Evolutionary conservation across 2,113 vertebrate species (phyloP).

Genomic region (Isurus oxyrinchus): DNA sequence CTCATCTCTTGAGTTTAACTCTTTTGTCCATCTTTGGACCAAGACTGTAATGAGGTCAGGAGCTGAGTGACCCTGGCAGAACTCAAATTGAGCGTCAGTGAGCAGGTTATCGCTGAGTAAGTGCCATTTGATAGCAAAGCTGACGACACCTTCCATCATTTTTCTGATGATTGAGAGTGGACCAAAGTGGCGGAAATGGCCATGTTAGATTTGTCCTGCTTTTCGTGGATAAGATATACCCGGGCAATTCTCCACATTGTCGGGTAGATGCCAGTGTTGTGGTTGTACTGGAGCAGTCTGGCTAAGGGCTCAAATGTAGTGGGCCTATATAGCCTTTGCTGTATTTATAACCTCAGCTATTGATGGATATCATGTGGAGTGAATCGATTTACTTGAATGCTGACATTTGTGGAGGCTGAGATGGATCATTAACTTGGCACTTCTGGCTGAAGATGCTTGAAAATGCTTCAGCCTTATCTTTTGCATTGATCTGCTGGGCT

Average conservation of each 20-base stretch:
- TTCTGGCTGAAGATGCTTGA: not conserved
- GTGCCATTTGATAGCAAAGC: not conserved
- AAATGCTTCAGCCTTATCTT: not conserved
- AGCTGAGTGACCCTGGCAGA: not conserved
- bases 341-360: no score
- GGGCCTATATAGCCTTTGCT: no score
- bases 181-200: not conserved
- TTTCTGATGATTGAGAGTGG: not conserved
- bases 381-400: no score
- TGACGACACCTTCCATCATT: not conserved
- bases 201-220: not conserved
- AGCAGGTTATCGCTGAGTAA: not conserved
- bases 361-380: no score
- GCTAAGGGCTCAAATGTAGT: no score
- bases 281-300: no score
- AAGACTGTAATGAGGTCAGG: not conserved
- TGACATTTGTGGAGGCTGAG: not conserved
- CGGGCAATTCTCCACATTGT: no score
- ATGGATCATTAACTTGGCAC: not conserved
- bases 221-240: not conserved
- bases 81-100: not conserved
- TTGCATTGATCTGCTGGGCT: not conserved
- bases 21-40: not conserved
- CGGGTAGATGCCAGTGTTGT: no score
- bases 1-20: not conserved